Percentiles rank a stretch among this genome's conserved stretches.
Evolutionary conservation across 1,140 invertebrate species (phyloP).

Genomic region (Hormaphis cornu): DNA sequence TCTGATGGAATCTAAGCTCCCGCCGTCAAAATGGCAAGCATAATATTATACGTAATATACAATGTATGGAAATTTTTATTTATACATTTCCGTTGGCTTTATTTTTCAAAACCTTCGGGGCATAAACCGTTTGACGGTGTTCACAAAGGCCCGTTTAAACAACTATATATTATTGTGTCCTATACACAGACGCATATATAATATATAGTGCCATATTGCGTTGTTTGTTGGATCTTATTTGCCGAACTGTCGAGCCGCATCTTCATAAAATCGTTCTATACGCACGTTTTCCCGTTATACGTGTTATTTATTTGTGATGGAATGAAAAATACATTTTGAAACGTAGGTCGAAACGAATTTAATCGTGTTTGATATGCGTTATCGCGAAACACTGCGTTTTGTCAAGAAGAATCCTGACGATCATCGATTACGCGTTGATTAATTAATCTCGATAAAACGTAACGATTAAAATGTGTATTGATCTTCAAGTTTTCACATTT

Average conservation of each 20-base stretch:
- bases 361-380: too few relatives aligned
- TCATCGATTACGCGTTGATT: too few relatives aligned
- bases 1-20: not conserved
- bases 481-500: too few relatives aligned
- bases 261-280: not conserved
- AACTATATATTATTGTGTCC: not conserved
- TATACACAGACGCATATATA: not conserved
- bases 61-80: not conserved
- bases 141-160: constrained; percentile 20
- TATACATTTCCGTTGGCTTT: not conserved
- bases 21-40: not conserved
- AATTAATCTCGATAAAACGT: too few relatives aligned
- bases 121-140: not conserved
- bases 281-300: too few relatives aligned
- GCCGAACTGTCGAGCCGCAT: not conserved
- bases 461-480: too few relatives aligned
- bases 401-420: too few relatives aligned
- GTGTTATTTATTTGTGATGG: too few relatives aligned
- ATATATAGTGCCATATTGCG: too few relatives aligned
- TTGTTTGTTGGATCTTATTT: constrained; percentile 2
- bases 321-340: too few relatives aligned
- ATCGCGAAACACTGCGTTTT: too few relatives aligned
- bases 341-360: too few relatives aligned
- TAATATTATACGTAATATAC: not conserved
- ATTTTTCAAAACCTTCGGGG: not conserved